Evolutionary conservation across 2,888 invertebrate genomes (phyloP), one percentile per base, ranked within the genome.

Genomic region (Drosophila neonasuta): DNA sequence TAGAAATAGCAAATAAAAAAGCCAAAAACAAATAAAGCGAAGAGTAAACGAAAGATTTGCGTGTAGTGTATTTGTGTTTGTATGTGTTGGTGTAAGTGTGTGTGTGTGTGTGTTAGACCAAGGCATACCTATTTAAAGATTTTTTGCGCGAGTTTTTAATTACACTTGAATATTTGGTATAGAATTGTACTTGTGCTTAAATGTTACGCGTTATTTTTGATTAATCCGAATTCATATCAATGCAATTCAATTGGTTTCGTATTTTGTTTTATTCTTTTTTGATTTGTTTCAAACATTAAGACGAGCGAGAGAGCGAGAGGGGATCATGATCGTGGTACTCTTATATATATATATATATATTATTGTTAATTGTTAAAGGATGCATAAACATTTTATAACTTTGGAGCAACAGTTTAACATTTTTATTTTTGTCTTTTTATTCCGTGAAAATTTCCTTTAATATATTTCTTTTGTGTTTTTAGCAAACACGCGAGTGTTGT

Each of bases 71-170:
- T 58, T 11, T 61, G 8, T 54, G 17, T 30, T 15, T 51, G 24
- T 67, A n/a, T 54, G 34, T 39, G 13, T 46, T 17, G 50, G 29
- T 44, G 57, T 57, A 13, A 52, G 11, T 56, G 11, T 61, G 49
- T 74, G 24, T 42, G 20, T 50, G 36, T 56, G 64, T 62, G 46
- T 70, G 65, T 73, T 70, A 71, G 46, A 68, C 68, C 77, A 74
- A 74, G 84, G 85, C 88, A 87, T 88, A 87, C 88, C 87, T 85
- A 87, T 78, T 80, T 68, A 87, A 87, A 82, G 88, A 86, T 88
- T 87, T 87, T 87, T 83, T 80, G 80, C 77, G 83, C 76, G 74
- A 75, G 64, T 68, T 71, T 68, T 71, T 62, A 61, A 74, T 70
- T 71, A 79, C 74, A 79, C 68, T 82, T 82, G 45, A 71, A 70